phyloP scores from a whole-genome alignment of 1,140 invertebrate genomes.

The Achatina immaculata region DNA sequence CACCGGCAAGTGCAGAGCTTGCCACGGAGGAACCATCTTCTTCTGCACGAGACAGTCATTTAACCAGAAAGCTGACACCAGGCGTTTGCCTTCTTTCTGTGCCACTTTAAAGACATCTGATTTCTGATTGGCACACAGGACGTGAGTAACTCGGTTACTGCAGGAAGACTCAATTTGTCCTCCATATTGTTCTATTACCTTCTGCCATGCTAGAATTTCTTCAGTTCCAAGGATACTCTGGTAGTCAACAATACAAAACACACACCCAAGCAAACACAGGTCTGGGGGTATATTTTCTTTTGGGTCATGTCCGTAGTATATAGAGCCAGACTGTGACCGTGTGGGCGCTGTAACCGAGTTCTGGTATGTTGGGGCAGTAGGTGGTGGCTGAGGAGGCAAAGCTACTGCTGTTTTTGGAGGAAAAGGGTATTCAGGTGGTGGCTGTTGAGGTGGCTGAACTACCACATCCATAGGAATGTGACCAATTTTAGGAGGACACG shows the following conservation, averaged over 20 bases:
- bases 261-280: constrained; percentile 90
- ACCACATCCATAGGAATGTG: constrained; percentile 29
- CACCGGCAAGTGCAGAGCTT: constrained; percentile 90
- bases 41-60: constrained; percentile 88
- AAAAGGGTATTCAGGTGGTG: constrained; percentile 43
- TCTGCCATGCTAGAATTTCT: constrained; percentile 80
- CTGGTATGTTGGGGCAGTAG: neutral
- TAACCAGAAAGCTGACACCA: constrained; percentile 94
- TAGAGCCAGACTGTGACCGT: constrained; percentile 75
- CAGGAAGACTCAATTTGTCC: constrained; percentile 90
- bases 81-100: constrained; percentile 83
- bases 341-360: neutral
- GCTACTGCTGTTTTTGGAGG: constrained; percentile 30
- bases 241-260: constrained; percentile 88
- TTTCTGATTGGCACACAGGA: constrained; percentile 89
- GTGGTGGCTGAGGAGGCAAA: constrained; percentile 25
- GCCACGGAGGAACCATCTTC: constrained; percentile 90
- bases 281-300: constrained; percentile 81
- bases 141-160: constrained; percentile 87
- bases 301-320: constrained; percentile 70
- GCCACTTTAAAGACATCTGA: constrained; percentile 90
- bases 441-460: constrained; percentile 25
- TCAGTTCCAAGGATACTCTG: constrained; percentile 74
- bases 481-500: neutral
- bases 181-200: constrained; percentile 85